Evolutionary conservation across 2,797 vertebrate species (phyloP).

Genomic region (Bradypus variegatus): DNA sequence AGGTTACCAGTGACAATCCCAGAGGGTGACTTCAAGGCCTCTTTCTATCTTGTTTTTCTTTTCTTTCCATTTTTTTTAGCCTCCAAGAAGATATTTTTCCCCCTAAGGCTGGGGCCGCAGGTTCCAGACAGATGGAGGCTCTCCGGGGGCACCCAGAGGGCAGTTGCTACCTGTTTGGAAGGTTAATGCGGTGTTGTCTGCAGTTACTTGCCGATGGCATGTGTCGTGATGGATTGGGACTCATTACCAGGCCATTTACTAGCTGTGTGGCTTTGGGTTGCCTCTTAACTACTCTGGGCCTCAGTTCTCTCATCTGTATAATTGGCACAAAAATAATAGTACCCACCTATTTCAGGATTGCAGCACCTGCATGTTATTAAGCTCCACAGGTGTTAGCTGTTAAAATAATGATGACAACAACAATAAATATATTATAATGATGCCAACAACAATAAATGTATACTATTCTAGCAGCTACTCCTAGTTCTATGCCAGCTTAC

Average conservation of each 20-base stretch:
- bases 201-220: not conserved
- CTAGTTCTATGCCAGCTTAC: not conserved
- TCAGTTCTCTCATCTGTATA: not conserved
- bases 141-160: not conserved
- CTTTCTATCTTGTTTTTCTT: not conserved
- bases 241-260: not conserved
- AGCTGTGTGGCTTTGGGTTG: not conserved
- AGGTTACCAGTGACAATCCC: not conserved
- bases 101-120: not conserved
- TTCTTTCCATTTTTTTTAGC: not conserved
- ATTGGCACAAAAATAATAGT: not conserved
- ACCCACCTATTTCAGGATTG: not conserved
- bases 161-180: constrained; percentile 33
- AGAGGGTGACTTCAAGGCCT: not conserved
- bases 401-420: too few relatives aligned
- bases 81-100: constrained; percentile 22
- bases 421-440: too few relatives aligned
- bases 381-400: not conserved
- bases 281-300: not conserved
- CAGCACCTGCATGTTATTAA: not conserved
- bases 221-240: not conserved
- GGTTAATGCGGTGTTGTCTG: not conserved
- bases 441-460: not conserved
- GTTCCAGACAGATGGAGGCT: constrained; percentile 39
- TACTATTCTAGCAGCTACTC: not conserved